These are phyloP conservation scores for Thereva unica DNA, from an alignment of 2,888 invertebrate species.

Conservation along the genomic window DNA sequence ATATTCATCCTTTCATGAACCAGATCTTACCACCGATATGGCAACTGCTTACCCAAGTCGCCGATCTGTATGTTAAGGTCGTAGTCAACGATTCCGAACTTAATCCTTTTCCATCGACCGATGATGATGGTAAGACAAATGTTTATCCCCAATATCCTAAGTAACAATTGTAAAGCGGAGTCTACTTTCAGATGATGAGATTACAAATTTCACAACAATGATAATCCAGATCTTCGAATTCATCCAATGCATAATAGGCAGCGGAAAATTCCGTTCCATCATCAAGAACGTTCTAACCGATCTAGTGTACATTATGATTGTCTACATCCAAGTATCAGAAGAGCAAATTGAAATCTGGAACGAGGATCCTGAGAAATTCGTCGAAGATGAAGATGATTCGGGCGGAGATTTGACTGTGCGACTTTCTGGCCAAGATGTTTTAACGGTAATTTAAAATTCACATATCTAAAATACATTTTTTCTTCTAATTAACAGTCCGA, in stretches of 20 bases:
- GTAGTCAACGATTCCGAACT: constrained; percentile 64
- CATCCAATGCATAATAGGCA: constrained; percentile 65
- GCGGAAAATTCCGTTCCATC: constrained; percentile 61
- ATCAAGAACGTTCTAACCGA: constrained; percentile 67
- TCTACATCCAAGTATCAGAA: constrained; percentile 72
- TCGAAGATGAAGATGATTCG: constrained; percentile 70
- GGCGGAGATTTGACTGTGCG: constrained; percentile 67
- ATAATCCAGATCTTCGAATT: constrained; percentile 72
- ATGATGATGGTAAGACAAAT: constrained; percentile 59
- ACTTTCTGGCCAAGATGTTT: constrained; percentile 67
- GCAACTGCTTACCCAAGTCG: constrained; percentile 69
- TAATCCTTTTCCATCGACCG: constrained; percentile 60
- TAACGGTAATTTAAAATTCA: constrained; percentile 59
- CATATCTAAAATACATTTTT: background rate
- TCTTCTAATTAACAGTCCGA: too few species aligned
- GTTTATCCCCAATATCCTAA: background rate
- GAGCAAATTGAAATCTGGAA: constrained; percentile 69
- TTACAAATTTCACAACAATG: constrained; percentile 66
- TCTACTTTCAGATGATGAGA: constrained; percentile 60
- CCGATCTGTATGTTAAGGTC: constrained; percentile 67
- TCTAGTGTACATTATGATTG: constrained; percentile 67
- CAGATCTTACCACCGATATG: constrained; percentile 69
- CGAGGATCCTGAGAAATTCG: constrained; percentile 67
- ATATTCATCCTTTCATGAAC: constrained; percentile 64
- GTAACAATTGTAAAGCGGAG: background rate